A percentile compares a stretch with the other conserved stretches of the same genome.
Evolutionary conservation across 2,888 invertebrate species (phyloP).

Genomic region (Pterostichus madidus): DNA sequence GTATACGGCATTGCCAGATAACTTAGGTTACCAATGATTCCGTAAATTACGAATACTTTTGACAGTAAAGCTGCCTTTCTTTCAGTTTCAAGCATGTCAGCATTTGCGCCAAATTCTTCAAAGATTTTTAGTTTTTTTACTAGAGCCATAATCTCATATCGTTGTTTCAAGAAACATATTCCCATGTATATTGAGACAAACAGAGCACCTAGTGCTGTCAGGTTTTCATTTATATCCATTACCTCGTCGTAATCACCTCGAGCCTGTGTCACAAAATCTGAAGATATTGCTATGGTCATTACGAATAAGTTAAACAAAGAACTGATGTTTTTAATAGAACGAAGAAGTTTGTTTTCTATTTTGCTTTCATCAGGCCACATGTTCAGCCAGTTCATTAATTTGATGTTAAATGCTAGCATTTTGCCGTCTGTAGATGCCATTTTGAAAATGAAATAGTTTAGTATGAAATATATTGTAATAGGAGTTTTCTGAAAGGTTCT

Average conservation of each 20-base stretch:
- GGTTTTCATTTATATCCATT: slow-evolving; percentile 60
- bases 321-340: slow-evolving; percentile 37
- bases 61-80: slow-evolving; percentile 43
- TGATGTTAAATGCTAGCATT: slow-evolving; percentile 43
- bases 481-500: too few species aligned
- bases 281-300: slow-evolving; percentile 38
- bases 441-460: not conserved
- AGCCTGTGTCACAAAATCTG: slow-evolving; percentile 50
- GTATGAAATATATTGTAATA: not conserved
- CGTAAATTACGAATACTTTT: slow-evolving; percentile 55
- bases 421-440: slow-evolving; percentile 19
- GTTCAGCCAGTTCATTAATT: slow-evolving; percentile 49
- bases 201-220: slow-evolving; percentile 53
- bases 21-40: slow-evolving; percentile 47
- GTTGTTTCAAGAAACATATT: slow-evolving; percentile 45
- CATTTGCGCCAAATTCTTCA: slow-evolving; percentile 41
- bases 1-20: slow-evolving; percentile 58
- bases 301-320: slow-evolving; percentile 43
- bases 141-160: slow-evolving; percentile 36
- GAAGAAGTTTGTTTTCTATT: slow-evolving; percentile 6
- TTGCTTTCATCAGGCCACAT: slow-evolving; percentile 45
- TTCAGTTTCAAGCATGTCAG: slow-evolving; percentile 58
- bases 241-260: slow-evolving; percentile 57
- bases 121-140: slow-evolving; percentile 49
- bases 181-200: slow-evolving; percentile 59